Conservation (phyloP, 35 echinoderm and acorn worm species). For the Ophioderma brevispina region DNA sequence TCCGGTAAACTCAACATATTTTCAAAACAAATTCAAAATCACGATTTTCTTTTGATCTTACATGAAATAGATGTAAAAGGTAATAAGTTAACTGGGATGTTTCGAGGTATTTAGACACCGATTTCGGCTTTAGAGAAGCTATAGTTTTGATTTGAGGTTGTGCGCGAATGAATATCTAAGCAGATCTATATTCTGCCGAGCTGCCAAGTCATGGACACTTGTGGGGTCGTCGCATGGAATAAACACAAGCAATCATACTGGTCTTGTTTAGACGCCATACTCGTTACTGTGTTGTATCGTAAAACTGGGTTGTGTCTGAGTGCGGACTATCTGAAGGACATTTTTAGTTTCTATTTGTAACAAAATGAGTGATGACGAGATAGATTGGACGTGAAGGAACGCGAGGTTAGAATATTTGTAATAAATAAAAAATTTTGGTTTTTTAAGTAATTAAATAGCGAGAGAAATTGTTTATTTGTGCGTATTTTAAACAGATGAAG, state of each 20-base stretch:
- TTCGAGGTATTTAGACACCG: not conserved
- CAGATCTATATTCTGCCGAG: not conserved
- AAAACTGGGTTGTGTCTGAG: not conserved
- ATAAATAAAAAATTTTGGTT: too few relatives aligned
- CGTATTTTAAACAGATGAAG: too few relatives aligned
- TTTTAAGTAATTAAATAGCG: too few relatives aligned
- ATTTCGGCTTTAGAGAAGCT: not conserved
- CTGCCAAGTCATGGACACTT: slow-evolving; percentile 6
- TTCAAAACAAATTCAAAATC: not conserved
- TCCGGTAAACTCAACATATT: not conserved
- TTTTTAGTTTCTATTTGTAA: not conserved
- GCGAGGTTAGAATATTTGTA: not conserved
- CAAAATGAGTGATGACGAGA: not conserved
- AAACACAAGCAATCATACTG: not conserved
- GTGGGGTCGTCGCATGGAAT: not conserved
- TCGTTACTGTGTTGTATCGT: not conserved
- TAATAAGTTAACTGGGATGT: not conserved
- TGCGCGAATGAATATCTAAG: not conserved
- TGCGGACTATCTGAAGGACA: not conserved
- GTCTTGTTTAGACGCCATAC: not conserved
- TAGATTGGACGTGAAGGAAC: not conserved
- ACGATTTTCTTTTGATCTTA: not conserved
- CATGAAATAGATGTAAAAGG: not conserved
- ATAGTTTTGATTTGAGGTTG: not conserved
- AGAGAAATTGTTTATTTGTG: too few relatives aligned